A percentile compares a stretch with the other conserved stretches of the same genome.
phyloP scores from a whole-genome alignment of 2,888 invertebrate genomes.

The Pristionchus mayeri region DNA sequence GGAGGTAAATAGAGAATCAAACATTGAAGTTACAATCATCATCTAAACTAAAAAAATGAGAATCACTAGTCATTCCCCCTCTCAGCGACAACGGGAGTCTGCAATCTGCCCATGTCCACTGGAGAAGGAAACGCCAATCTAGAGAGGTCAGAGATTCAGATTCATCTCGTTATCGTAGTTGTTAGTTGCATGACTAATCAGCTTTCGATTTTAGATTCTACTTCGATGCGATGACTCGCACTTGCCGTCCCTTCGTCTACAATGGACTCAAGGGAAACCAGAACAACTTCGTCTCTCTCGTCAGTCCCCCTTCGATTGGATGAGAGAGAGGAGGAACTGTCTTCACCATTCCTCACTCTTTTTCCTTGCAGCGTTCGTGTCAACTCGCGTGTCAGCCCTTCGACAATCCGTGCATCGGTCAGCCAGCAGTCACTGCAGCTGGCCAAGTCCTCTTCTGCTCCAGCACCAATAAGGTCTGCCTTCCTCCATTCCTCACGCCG shows the following conservation, averaged over 20 bases:
- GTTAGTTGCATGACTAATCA: background rate
- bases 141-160: conserved; percentile 57
- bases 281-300: conserved; percentile 74
- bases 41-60: background rate
- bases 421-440: conserved; percentile 74
- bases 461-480: conserved; percentile 67
- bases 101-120: conserved; percentile 74
- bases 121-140: conserved; percentile 74
- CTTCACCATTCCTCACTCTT: background rate
- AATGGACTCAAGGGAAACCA: conserved; percentile 76
- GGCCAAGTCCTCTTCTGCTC: conserved; percentile 76
- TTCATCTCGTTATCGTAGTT: background rate
- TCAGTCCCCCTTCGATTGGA: background rate
- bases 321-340: too few species aligned
- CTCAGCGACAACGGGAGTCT: conserved; percentile 70
- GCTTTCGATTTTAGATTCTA: conserved; percentile 58
- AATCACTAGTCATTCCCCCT: background rate
- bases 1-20: conserved; percentile 59
- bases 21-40: background rate
- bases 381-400: conserved; percentile 75
- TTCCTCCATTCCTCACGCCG: background rate
- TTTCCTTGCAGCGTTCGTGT: conserved; percentile 69
- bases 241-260: conserved; percentile 73
- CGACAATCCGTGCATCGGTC: conserved; percentile 76
- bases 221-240: conserved; percentile 68